A percentile compares a stretch with the other conserved stretches of the same genome.
Evolutionary conservation across 1,140 invertebrate species (phyloP).

Genomic region (Vanessa tameamea): DNA sequence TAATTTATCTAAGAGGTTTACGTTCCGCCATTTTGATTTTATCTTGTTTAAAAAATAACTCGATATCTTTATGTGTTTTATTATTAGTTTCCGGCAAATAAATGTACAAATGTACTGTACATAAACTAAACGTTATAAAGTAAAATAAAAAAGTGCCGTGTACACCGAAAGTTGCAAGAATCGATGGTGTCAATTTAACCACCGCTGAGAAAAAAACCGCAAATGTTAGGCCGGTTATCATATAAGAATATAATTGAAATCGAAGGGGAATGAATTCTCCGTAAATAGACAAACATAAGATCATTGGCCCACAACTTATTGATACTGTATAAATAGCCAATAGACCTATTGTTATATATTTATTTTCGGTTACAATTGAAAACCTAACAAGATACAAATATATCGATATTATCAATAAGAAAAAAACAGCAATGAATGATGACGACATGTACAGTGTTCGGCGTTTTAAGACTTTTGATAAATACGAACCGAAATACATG

Average conservation of each 20-base stretch:
- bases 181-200: conserved; percentile 23
- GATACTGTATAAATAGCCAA: conserved; percentile 25
- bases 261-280: conserved; percentile 21
- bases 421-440: conserved; percentile 15
- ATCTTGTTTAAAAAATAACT: conserved; percentile 12
- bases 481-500: conserved; percentile 25
- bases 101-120: conserved; percentile 23
- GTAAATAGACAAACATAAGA: conserved; percentile 26
- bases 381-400: conserved; percentile 26
- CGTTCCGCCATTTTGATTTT: not conserved
- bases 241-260: conserved; percentile 21
- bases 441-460: conserved; percentile 22
- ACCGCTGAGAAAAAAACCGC: conserved; percentile 8
- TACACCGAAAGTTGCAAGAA: conserved; percentile 19
- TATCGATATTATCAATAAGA: conserved; percentile 15
- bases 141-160: conserved; percentile 25
- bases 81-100: conserved; percentile 32
- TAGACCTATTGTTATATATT: conserved; percentile 22
- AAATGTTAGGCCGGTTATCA: conserved; percentile 10
- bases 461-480: conserved; percentile 24
- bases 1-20: not conserved
- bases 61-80: conserved; percentile 19
- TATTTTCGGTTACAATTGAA: conserved; percentile 5
- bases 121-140: conserved; percentile 17
- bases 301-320: conserved; percentile 28